Base-by-base conservation (phyloP, 1,140 invertebrate genomes). In the Eupristina koningsbergeri region DNA sequence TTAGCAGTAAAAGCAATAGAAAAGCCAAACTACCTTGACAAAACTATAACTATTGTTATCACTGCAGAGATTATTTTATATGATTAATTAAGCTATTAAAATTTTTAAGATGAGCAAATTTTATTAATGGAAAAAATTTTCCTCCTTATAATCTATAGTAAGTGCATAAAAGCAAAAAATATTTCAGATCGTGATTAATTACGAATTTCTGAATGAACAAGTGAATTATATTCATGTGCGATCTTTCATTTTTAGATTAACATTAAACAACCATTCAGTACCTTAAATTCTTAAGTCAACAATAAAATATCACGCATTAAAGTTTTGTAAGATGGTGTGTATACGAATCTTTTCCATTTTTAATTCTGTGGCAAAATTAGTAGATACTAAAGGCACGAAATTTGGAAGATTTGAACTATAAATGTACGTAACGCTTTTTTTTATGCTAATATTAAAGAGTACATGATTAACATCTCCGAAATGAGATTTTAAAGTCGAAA, bases 351-450 rank as follows among this genome's bases (percentile, higher is more conserved):
- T 78, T 78, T 67, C 36, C 26, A 64, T 36, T 61, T 78, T 80
- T 36, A 61, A 81, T 78, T 85, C n/a, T 69, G 78, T 78, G 74
- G 79, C 71, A 85, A 85, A 85, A 76, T 84, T 74, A 79, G 77
- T 80, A 74, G 80, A 82, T 81, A 80, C 86, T 88, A 89, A 89
- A 89, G 88, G 88, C 88, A 89, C 88, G 73, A 87, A 88, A 87
- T 88, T 86, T 76, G 88, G 88, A 89, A 89, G 88, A 86, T 88
- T 86, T 8, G 77, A 81, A 80, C 73, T 84, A 81, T 81, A 39
- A 36, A 67, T 64, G 45, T 76, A 75, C 26, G 7, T n/a, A 80
- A 61, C 31, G 77, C 71, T 84, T 80, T 47, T n/a, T n/a, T 75
- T 74, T 63, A 39, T 45, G 74, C 34, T 6, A 80, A 80, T 36